A percentile compares a stretch with the other conserved stretches of the same genome.
Evolutionary conservation across 2,888 invertebrate genomes (phyloP).

Genomic region (Erynnis tages): DNA sequence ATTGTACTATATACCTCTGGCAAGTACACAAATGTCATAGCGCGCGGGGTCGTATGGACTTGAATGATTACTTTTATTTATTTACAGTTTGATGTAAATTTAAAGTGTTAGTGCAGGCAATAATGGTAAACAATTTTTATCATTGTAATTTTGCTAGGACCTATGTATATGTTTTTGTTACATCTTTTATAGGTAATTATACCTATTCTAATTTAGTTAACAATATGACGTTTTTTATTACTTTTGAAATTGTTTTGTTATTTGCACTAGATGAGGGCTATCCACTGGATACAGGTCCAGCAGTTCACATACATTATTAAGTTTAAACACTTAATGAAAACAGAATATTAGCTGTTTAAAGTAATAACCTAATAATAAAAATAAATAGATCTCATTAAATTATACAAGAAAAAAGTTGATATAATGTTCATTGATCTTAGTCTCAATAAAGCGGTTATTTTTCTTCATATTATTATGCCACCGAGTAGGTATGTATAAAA

Average conservation of each 20-base stretch:
- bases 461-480: slow-evolving; percentile 4
- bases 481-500: slow-evolving; percentile 16
- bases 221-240: too few relatives aligned
- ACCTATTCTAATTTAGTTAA: background rate
- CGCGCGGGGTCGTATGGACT: too few relatives aligned
- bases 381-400: slow-evolving; percentile 1
- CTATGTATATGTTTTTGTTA: background rate
- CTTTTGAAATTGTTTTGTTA: background rate
- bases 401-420: background rate
- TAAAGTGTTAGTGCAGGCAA: background rate
- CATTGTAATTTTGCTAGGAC: too few relatives aligned
- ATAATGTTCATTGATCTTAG: background rate
- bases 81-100: too few relatives aligned
- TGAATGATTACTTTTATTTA: too few relatives aligned
- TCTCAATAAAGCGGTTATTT: background rate
- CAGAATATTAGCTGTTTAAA: background rate
- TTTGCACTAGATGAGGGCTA: too few relatives aligned
- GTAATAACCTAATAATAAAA: too few relatives aligned
- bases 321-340: background rate
- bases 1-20: slow-evolving; percentile 8
- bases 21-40: too few relatives aligned
- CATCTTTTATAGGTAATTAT: background rate
- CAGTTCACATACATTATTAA: background rate
- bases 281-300: too few relatives aligned
- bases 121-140: too few relatives aligned